Evolutionary conservation across 64 coral and sea anemone genomes (phyloP), one percentile per base, ranked within the genome.

Genomic region (Hydrozoanthus tunicans): DNA sequence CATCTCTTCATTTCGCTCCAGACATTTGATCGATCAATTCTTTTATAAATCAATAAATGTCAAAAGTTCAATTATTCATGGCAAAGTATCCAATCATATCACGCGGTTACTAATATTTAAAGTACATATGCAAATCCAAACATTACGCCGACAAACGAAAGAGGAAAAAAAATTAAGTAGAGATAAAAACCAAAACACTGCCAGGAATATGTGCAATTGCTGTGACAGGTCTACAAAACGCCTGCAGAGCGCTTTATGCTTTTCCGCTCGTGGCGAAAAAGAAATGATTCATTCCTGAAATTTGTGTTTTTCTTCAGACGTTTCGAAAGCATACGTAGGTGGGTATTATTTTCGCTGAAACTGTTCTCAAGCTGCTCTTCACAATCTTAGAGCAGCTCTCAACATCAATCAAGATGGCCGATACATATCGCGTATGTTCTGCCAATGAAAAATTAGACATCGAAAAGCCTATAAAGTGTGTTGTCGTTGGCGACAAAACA

Each of bases 371-470:
- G 13, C 32, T 25, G 17, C 81, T 70, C 52, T 82, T 17, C 54
- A 58, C 26, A 14, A 73, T 82, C 65, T 74, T n/a, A 5, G 6
- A 59, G 58, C 15, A 73, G 68, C 59, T 79, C 27, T 74, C 72
- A 53, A 65, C 6, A 26, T 14, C 58, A 62, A 3, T n/a, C 56
- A 94, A 94, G 7, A 97, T 97, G 95, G 92, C 90, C 15, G 95
- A 97, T 5, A 76, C 92, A 5, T 86, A 92, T 12, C 69, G 90
- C 51, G 95, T 97, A 24, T 85, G 93, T 56, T 80, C 95, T 43
- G 78, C 91, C 58, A 94, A 83, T 58, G 95, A 94, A 58, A 94
- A 88, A 75, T 56, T 89, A 9, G 95, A 94, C 78, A 94, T 94
- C 15, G 95, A 97, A 51, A 56, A 82, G 58, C 93, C 91, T 26